Conservation (phyloP, 2,888 invertebrate species). For the Chrysotoxum bicinctum region DNA sequence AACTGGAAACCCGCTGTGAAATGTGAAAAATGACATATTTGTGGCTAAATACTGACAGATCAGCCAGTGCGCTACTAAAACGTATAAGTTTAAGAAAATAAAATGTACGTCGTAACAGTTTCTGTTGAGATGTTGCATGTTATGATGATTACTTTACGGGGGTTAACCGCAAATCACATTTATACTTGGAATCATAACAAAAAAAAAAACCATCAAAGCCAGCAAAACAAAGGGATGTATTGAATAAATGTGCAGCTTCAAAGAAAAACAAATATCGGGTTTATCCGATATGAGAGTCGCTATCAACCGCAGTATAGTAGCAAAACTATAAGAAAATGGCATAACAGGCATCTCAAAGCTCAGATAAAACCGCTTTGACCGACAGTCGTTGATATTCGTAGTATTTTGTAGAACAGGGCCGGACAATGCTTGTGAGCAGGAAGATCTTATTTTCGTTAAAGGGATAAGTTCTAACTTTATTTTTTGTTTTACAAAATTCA, state of each 20-base stretch:
- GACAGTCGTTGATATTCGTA: neutral
- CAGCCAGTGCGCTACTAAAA: neutral
- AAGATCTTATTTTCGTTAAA: neutral
- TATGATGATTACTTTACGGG: conserved; percentile 13
- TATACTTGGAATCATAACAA: conserved; percentile 3
- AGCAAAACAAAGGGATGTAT: conserved; percentile 11
- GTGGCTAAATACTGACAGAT: conserved; percentile 20
- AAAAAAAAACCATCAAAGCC: neutral
- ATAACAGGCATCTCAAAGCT: conserved; percentile 25
- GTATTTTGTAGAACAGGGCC: neutral
- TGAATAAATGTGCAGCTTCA: conserved; percentile 44
- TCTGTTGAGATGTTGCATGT: conserved; percentile 50
- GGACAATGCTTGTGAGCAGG: neutral
- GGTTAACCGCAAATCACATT: conserved; percentile 64
- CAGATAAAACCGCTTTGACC: conserved; percentile 6
- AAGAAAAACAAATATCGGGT: conserved; percentile 14
- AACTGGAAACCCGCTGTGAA: conserved; percentile 31
- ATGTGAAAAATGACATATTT: conserved; percentile 57
- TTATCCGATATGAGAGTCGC: conserved; percentile 19
- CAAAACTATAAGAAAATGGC: neutral
- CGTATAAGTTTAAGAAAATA: neutral
- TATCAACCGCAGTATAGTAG: conserved; percentile 12
- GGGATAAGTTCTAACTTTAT: too few species aligned
- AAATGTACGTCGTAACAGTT: conserved; percentile 29
- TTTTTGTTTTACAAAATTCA: too few species aligned